These are phyloP conservation scores for Entomobrya multifasciata DNA, from an alignment of 2,888 invertebrate species.

Conservation along the genomic window DNA sequence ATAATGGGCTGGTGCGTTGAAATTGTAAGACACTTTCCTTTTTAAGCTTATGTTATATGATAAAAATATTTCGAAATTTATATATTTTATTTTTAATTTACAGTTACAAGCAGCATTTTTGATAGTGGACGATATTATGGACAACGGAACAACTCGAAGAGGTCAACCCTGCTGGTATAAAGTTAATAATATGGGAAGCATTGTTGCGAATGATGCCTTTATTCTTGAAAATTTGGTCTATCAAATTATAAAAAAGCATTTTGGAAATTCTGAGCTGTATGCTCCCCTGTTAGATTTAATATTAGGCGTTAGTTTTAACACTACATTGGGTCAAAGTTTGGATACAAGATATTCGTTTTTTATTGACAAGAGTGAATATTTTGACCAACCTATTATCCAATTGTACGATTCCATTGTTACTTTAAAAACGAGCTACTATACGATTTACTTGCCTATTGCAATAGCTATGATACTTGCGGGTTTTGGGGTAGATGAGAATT, in stretches of 20 bases:
- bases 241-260: slow-evolving; percentile 81
- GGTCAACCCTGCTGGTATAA: slow-evolving; percentile 89
- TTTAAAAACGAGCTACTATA: slow-evolving; percentile 96
- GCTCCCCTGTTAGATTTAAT: slow-evolving; percentile 82
- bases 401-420: slow-evolving; percentile 93
- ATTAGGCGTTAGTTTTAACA: slow-evolving; percentile 82
- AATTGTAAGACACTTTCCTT: too few species aligned
- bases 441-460: slow-evolving; percentile 95
- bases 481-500: slow-evolving; percentile 80
- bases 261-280: slow-evolving; percentile 82
- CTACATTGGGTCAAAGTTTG: slow-evolving; percentile 83
- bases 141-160: neutral
- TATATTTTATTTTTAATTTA: neutral
- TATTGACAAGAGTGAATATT: slow-evolving; percentile 75
- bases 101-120: slow-evolving; percentile 35
- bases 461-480: slow-evolving; percentile 80
- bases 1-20: too few species aligned
- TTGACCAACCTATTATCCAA: slow-evolving; percentile 86
- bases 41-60: too few species aligned
- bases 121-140: slow-evolving; percentile 52
- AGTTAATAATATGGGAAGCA: slow-evolving; percentile 85
- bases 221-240: slow-evolving; percentile 85
- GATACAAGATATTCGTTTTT: too few species aligned
- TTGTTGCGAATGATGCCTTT: slow-evolving; percentile 92
- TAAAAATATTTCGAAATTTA: too few species aligned